These are phyloP conservation scores for Neodiprion fabricii DNA, from an alignment of 1,140 invertebrate species.

Conservation along the genomic window DNA sequence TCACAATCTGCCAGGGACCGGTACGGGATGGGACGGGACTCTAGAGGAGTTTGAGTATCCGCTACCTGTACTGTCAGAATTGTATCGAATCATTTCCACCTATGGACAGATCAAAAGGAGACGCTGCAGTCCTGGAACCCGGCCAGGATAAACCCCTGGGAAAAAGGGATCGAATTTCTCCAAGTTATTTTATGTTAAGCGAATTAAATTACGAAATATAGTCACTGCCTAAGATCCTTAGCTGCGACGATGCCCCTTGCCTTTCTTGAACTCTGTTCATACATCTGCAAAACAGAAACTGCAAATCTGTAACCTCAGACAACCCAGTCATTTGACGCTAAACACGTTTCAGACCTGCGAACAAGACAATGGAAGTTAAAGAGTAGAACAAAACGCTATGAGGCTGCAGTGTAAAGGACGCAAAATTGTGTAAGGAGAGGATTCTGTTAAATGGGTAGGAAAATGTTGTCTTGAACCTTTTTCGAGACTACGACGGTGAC, in stretches of 20 bases:
- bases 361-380: background rate
- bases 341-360: background rate
- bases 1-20: conserved; percentile 7
- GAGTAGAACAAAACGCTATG: too few species aligned
- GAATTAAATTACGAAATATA: too few species aligned
- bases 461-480: background rate
- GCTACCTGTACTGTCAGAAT: too few species aligned
- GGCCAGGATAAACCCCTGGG: background rate
- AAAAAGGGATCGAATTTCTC: background rate
- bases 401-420: background rate
- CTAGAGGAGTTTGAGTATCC: background rate
- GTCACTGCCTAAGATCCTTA: too few species aligned
- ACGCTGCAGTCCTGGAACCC: background rate
- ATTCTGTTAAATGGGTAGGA: background rate
- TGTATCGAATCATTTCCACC: too few species aligned
- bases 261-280: too few species aligned
- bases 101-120: background rate
- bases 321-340: background rate
- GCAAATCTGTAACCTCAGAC: background rate
- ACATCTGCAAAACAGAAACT: background rate
- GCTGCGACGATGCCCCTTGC: too few species aligned
- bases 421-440: background rate
- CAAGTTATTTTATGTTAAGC: background rate
- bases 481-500: background rate
- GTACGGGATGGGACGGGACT: background rate